These are phyloP conservation scores for Drosophila atripex DNA, from an alignment of 2,888 invertebrate species.

Conservation along the genomic window DNA sequence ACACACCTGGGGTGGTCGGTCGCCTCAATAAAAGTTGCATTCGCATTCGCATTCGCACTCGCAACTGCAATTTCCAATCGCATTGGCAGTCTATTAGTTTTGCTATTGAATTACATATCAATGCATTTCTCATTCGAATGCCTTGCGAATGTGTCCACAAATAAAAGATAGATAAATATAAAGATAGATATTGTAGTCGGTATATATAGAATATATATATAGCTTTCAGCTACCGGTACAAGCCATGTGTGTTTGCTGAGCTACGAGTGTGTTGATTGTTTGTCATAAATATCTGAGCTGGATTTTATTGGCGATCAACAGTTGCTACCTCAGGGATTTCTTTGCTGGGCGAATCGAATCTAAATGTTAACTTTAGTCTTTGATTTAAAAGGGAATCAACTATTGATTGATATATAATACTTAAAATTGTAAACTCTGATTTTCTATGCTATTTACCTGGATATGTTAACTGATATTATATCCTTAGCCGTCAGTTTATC, in stretches of 20 bases:
- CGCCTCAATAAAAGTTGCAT: conserved; percentile 43
- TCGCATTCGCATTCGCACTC: conserved; percentile 36
- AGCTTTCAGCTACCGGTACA: conserved; percentile 24
- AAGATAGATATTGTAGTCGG: conserved; percentile 4
- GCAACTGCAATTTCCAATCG: conserved; percentile 45
- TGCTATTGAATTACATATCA: conserved; percentile 73
- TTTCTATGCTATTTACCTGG: background rate
- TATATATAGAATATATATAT: conserved; percentile 14
- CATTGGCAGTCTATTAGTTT: conserved; percentile 76
- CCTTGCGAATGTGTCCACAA: background rate
- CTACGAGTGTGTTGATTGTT: conserved; percentile 29
- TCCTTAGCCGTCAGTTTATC: conserved; percentile 24
- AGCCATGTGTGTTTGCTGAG: conserved; percentile 16
- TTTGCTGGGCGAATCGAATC: conserved; percentile 9
- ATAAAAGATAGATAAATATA: conserved; percentile 11
- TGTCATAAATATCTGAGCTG: conserved; percentile 23
- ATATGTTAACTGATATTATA: conserved; percentile 9
- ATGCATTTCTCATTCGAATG: conserved; percentile 50
- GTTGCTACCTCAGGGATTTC: background rate
- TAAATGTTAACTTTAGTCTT: conserved; percentile 1
- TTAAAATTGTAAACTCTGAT: background rate
- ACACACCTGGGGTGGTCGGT: conserved; percentile 44
- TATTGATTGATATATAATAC: no score
- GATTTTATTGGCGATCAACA: conserved; percentile 15
- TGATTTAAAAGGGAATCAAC: background rate